Evolutionary conservation across 2,797 vertebrate genomes (phyloP), one percentile per base, ranked within the genome.

Genomic region (Gymnoscopelus braueri): DNA sequence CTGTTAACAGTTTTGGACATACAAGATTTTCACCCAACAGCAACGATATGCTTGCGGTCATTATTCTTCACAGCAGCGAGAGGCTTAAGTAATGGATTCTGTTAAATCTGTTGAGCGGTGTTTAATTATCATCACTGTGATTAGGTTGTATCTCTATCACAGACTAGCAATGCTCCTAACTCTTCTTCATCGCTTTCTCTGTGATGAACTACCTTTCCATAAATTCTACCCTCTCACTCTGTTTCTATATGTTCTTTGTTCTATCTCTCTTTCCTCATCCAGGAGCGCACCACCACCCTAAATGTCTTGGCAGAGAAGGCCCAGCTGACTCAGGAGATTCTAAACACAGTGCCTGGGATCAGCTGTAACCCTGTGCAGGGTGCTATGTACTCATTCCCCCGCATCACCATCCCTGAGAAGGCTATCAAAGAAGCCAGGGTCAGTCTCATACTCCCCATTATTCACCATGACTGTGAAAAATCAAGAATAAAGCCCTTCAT

Each of bases 311-410:
- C 95, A 0, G 93, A 95, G 81, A 96, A 96, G 90, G 96, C 97
- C 74, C 93, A 63, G 59, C 92, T 98, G 15, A 97, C 95, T 0
- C 94, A 97, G 71, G 86, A 95, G 83, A 89, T 95, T 61, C 93
- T 98, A 67, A 97, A 96, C 44, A 88, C 88, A 0, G 87, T 92
- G 0, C 92, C 96, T 0, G 97, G 97, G 19, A 95, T 98, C 89
- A 89, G 3, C 77, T 98, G 96, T 85, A 97, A 96, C 81, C 96
- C 96, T 0, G 96, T 98, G 67, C 96, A 98, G 88, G 96, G 96
- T 0, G 97, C 96, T 24, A 97, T 98, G 96, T 98, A 97, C 78
- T 95, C 96, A 52, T 95, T 94, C 79, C 97, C 97, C 2, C 64
- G 82, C 6, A 93, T 98, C 60, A 82, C 88, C 56, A 92, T 98